phyloP scores from a whole-genome alignment of 2,113 vertebrate genomes.

The Sminthopsis crassicaudata region DNA sequence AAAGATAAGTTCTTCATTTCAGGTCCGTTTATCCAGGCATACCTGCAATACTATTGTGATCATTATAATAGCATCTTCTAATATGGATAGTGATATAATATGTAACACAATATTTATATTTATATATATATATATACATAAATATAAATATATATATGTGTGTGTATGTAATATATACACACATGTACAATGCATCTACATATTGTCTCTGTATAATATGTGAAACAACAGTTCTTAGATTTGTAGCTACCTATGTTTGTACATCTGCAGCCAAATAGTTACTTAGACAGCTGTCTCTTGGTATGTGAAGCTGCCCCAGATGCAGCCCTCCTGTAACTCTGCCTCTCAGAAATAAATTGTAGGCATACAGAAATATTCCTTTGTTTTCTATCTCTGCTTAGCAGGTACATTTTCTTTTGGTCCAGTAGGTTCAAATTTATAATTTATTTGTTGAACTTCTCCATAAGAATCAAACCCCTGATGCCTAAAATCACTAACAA shows the following conservation, averaged over 20 bases:
- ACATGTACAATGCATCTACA: not conserved
- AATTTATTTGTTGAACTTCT: constrained; percentile 65
- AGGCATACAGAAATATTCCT: constrained; percentile 33
- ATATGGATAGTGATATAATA: not conserved
- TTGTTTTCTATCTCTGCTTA: constrained; percentile 53
- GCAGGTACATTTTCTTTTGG: constrained; percentile 53
- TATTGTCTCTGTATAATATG: not conserved
- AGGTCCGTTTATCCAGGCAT: not conserved
- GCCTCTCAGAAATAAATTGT: constrained; percentile 20
- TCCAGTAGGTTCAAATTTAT: constrained; percentile 58
- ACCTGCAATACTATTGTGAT: not conserved
- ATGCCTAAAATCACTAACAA: constrained; percentile 65
- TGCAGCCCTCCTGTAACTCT: constrained; percentile 11
- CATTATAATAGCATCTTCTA: constrained; percentile 19
- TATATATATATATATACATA: not conserved
- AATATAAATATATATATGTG: not conserved
- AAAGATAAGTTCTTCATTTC: constrained; percentile 21
- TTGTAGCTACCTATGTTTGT: constrained; percentile 15
- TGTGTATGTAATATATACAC: not conserved
- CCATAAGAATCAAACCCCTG: constrained; percentile 63
- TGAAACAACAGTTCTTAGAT: not conserved
- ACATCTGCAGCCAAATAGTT: not conserved
- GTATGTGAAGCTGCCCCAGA: constrained; percentile 44
- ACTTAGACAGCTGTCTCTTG: not conserved
- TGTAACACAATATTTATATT: not conserved